phyloP scores from a whole-genome alignment of 2,888 invertebrate species.

The Tetrapedia diversipes region DNA sequence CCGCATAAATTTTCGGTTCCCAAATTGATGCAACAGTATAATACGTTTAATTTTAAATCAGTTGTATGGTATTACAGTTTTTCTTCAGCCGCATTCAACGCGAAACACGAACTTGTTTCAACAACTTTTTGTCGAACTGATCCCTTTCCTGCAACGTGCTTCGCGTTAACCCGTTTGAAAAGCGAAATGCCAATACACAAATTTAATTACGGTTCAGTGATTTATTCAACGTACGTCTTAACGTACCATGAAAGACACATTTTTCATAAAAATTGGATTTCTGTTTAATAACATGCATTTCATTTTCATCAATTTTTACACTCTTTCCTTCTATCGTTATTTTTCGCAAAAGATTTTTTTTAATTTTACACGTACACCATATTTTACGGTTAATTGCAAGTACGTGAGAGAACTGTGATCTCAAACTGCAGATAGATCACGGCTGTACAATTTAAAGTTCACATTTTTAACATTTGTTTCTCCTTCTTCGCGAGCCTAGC shows the following conservation, averaged over 20 bases:
- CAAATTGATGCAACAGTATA: constrained; percentile 8
- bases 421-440: constrained; percentile 43
- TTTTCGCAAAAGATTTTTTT: not conserved
- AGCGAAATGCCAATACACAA: constrained; percentile 22
- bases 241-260: constrained; percentile 7
- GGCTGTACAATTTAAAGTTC: constrained; percentile 7
- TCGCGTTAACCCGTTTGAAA: constrained; percentile 27
- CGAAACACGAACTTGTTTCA: constrained; percentile 32
- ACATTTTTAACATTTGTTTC: not conserved
- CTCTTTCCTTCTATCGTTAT: not conserved
- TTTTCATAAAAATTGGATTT: not conserved
- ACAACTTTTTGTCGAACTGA: constrained; percentile 35
- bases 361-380: not conserved
- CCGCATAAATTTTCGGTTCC: not conserved
- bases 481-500: no score
- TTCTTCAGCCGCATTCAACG: constrained; percentile 8
- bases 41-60: constrained; percentile 24
- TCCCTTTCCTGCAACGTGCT: constrained; percentile 24
- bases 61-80: constrained; percentile 17
- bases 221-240: constrained; percentile 17
- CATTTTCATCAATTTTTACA: constrained; percentile 22
- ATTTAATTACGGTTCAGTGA: constrained; percentile 33
- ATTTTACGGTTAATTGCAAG: not conserved
- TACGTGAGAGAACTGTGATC: constrained; percentile 32
- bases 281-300: not conserved